Evolutionary conservation across 1,140 invertebrate genomes (phyloP).

Genomic region (Dryas iulia): DNA sequence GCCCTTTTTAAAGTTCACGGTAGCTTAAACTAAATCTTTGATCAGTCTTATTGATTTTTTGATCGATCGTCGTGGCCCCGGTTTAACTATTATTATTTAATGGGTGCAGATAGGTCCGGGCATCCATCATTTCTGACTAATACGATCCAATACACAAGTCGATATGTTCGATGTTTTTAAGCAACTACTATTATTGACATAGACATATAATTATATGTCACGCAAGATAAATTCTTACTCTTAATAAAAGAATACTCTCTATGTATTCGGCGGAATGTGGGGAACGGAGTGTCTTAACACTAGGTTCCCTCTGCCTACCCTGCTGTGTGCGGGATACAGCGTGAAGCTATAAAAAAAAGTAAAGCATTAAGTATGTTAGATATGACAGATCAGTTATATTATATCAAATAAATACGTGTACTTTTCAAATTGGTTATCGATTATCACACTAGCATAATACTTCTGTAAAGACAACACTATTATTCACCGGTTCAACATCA

Average conservation of each 20-base stretch:
- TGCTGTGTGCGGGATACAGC: too few species aligned
- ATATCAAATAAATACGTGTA: too few species aligned
- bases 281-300: too few species aligned
- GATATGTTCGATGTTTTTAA: not conserved
- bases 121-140: slow-evolving; percentile 73
- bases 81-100: slow-evolving; percentile 76
- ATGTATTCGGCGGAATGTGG: too few species aligned
- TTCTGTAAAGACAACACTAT: slow-evolving; percentile 12
- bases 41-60: slow-evolving; percentile 67
- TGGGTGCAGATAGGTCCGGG: slow-evolving; percentile 58
- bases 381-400: too few species aligned
- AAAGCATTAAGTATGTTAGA: too few species aligned
- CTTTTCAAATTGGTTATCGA: not conserved
- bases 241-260: too few species aligned
- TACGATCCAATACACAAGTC: slow-evolving; percentile 16
- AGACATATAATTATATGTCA: not conserved
- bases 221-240: too few species aligned
- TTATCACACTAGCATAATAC: slow-evolving; percentile 8
- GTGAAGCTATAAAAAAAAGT: too few species aligned
- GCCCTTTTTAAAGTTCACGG: slow-evolving; percentile 49
- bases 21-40: slow-evolving; percentile 67
- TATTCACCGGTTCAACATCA: slow-evolving; percentile 25
- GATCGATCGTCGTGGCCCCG: slow-evolving; percentile 60
- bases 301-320: too few species aligned
- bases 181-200: not conserved